These are phyloP conservation scores for Nematolebias whitei DNA, from an alignment of 2,113 vertebrate species.

Conservation along the genomic window DNA sequence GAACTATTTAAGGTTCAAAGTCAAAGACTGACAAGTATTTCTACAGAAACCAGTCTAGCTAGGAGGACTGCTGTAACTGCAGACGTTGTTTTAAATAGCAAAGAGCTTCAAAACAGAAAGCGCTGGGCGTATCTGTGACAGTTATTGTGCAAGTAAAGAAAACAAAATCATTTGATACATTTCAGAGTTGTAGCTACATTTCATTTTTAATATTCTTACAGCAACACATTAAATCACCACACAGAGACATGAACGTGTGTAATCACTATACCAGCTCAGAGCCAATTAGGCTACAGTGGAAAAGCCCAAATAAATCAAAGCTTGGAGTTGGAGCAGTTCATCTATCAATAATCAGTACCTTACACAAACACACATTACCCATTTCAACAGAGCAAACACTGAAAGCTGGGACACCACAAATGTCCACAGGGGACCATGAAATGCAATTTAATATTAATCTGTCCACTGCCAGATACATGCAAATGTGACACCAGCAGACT, in stretches of 20 bases:
- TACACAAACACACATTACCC: neutral
- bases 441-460: constrained; percentile 20
- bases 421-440: constrained; percentile 3
- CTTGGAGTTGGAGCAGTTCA: neutral
- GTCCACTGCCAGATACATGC: constrained; percentile 20
- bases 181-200: too few species aligned
- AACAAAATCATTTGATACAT: too few species aligned
- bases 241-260: neutral
- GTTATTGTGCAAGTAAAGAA: too few species aligned
- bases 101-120: constrained; percentile 10
- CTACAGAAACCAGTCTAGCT: constrained; percentile 22
- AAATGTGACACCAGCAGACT: constrained; percentile 15
- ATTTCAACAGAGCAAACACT: neutral
- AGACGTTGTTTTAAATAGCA: neutral
- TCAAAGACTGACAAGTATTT: neutral
- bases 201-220: neutral
- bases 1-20: neutral
- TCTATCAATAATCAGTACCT: neutral
- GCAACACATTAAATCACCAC: neutral
- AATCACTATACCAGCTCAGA: neutral
- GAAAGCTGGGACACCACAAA: neutral
- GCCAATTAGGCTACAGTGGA: neutral
- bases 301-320: constrained; percentile 1
- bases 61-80: neutral
- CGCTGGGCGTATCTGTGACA: neutral